phyloP scores from a whole-genome alignment of 2,888 invertebrate species.

The Magallana nippona region DNA sequence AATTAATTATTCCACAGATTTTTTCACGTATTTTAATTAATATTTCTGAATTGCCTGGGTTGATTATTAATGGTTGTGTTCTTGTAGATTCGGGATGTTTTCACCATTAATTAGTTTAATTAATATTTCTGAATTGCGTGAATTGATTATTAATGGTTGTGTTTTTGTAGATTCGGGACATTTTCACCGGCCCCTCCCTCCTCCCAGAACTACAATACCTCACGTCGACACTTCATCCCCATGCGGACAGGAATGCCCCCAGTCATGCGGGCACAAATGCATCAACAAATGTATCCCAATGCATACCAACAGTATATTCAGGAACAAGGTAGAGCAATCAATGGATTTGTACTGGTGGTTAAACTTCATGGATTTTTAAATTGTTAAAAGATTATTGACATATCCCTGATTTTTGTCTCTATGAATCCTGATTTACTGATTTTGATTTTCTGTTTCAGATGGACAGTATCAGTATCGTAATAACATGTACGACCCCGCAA shows the following conservation, averaged over 20 bases:
- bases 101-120: too few relatives aligned
- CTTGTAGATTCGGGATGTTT: conserved; percentile 49
- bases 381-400: too few relatives aligned
- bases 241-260: conserved; percentile 51
- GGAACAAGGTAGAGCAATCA: conserved; percentile 6
- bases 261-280: conserved; percentile 41
- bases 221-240: conserved; percentile 40
- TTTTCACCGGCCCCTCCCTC: conserved; percentile 45
- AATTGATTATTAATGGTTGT: neutral
- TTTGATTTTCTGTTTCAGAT: conserved; percentile 3
- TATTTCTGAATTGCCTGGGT: too few relatives aligned
- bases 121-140: too few relatives aligned
- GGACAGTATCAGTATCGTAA: conserved; percentile 43
- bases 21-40: too few relatives aligned
- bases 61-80: neutral
- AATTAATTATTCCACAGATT: too few relatives aligned
- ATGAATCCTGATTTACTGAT: neutral
- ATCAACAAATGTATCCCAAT: conserved; percentile 39
- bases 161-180: conserved; percentile 47
- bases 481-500: conserved; percentile 37
- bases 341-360: too few relatives aligned
- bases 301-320: conserved; percentile 45
- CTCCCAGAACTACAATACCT: conserved; percentile 35
- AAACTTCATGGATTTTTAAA: too few relatives aligned
- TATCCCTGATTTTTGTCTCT: too few relatives aligned